These are phyloP conservation scores for Phycodurus eques DNA, from an alignment of 2,113 vertebrate genomes.

Conservation along the genomic window DNA sequence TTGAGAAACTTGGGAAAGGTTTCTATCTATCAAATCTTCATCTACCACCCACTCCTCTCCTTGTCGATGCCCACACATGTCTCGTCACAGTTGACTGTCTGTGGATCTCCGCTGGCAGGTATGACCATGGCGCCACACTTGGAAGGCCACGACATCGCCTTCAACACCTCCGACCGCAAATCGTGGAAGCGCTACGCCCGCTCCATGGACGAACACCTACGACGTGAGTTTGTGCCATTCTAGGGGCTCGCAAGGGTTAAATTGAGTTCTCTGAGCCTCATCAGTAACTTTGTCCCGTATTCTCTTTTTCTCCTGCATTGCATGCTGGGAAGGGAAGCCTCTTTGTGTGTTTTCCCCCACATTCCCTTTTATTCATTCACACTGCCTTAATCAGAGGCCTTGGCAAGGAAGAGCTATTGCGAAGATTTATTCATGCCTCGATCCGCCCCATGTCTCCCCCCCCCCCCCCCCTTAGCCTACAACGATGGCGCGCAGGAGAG, in stretches of 20 bases:
- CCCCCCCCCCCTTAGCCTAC: conserved; percentile 74
- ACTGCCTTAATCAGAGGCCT: conserved; percentile 66
- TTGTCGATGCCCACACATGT: conserved; percentile 29
- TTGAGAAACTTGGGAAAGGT: no score
- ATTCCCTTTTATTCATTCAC: conserved; percentile 47
- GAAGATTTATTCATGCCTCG: conserved; percentile 71
- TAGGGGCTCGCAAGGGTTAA: conserved; percentile 27
- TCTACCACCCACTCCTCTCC: conserved; percentile 10
- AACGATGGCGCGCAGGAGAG: conserved; percentile 87
- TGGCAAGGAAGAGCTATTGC: conserved; percentile 59
- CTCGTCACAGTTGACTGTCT: conserved; percentile 70
- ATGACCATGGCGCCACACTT: conserved; percentile 90
- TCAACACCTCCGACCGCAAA: conserved; percentile 81
- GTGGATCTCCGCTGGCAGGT: conserved; percentile 77
- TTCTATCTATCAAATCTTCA: not conserved
- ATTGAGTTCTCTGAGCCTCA: conserved; percentile 39
- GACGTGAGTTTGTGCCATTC: conserved; percentile 75
- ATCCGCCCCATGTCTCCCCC: conserved; percentile 9
- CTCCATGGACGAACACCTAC: conserved; percentile 83
- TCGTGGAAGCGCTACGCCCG: conserved; percentile 87
- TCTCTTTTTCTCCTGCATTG: conserved; percentile 59
- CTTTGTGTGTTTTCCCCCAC: conserved; percentile 66
- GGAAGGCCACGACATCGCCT: conserved; percentile 82
- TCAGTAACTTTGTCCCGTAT: conserved; percentile 53
- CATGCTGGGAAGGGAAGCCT: conserved; percentile 72